phyloP scores from a whole-genome alignment of 2,797 vertebrate genomes.

The Platalea minor region DNA sequence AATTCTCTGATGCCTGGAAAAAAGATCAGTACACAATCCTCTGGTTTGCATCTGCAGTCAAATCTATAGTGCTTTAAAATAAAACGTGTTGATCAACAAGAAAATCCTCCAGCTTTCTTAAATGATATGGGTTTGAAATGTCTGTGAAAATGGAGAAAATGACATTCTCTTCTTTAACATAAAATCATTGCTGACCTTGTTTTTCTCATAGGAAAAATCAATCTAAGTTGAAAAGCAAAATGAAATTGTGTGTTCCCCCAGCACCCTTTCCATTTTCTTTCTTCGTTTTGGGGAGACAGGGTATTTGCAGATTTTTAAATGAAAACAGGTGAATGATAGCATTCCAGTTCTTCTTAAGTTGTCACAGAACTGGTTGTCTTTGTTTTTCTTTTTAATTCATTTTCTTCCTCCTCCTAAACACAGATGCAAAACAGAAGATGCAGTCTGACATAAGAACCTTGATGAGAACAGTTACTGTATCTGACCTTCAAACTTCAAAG shows the following conservation, averaged over 20 bases:
- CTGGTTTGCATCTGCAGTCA: background rate
- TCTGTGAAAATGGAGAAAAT: conserved; percentile 1
- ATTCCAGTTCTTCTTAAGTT: background rate
- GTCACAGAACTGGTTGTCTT: background rate
- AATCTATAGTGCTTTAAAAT: background rate
- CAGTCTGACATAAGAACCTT: background rate
- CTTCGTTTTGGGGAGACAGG: background rate
- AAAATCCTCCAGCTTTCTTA: background rate
- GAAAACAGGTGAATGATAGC: background rate
- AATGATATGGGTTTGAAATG: background rate
- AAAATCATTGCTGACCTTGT: background rate
- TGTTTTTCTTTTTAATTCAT: background rate
- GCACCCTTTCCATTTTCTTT: background rate
- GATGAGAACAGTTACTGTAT: conserved; percentile 14
- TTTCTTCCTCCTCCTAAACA: background rate
- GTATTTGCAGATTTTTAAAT: background rate
- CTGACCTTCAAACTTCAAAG: conserved; percentile 71
- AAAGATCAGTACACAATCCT: background rate
- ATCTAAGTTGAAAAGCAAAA: background rate
- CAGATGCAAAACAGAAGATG: conserved; percentile 22
- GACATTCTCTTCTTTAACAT: background rate
- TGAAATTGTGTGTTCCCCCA: background rate
- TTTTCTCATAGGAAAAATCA: background rate
- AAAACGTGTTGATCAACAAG: background rate
- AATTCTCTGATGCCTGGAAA: background rate